Percentiles rank a stretch among this genome's conserved stretches.
phyloP scores from a whole-genome alignment of 2,888 invertebrate genomes.

The Pollenia griseotomentosa region DNA sequence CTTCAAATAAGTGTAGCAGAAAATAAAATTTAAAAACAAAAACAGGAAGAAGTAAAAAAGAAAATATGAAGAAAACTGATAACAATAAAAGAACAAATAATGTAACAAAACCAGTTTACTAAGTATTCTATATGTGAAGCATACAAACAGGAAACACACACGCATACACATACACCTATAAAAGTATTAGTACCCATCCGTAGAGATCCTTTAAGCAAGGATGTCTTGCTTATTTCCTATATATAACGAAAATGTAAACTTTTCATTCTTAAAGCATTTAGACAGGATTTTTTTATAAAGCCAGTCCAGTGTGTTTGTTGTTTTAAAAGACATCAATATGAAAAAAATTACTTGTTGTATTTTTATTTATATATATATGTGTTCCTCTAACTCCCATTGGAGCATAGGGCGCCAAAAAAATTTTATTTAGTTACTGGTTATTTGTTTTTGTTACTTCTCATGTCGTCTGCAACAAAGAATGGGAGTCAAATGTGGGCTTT shows the following conservation, averaged over 20 bases:
- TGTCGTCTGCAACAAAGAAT: slow-evolving; percentile 58
- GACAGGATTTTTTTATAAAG: slow-evolving; percentile 8
- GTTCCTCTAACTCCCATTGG: no score
- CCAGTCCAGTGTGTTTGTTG: no score
- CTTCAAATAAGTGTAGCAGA: slow-evolving; percentile 40
- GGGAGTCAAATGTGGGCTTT: slow-evolving; percentile 72
- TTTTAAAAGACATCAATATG: slow-evolving; percentile 32
- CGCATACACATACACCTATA: slow-evolving; percentile 4
- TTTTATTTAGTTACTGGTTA: slow-evolving; percentile 61
- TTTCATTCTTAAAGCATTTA: background rate
- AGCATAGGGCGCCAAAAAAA: no score
- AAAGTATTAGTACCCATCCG: background rate
- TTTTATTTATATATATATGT: slow-evolving; percentile 61
- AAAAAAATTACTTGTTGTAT: slow-evolving; percentile 55
- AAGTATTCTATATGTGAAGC: slow-evolving; percentile 40
- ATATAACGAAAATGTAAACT: no score
- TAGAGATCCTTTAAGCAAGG: slow-evolving; percentile 22
- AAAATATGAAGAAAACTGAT: slow-evolving; percentile 3
- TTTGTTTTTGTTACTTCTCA: slow-evolving; percentile 40
- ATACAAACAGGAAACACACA: slow-evolving; percentile 26
- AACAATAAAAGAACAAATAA: slow-evolving; percentile 54
- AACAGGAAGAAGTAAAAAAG: slow-evolving; percentile 21
- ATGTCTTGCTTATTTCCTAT: slow-evolving; percentile 31
- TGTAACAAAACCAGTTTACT: slow-evolving; percentile 57
- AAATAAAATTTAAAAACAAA: slow-evolving; percentile 40